phyloP scores from a whole-genome alignment of 2,797 vertebrate genomes.

The Xiphorhynchus erythropygius region DNA sequence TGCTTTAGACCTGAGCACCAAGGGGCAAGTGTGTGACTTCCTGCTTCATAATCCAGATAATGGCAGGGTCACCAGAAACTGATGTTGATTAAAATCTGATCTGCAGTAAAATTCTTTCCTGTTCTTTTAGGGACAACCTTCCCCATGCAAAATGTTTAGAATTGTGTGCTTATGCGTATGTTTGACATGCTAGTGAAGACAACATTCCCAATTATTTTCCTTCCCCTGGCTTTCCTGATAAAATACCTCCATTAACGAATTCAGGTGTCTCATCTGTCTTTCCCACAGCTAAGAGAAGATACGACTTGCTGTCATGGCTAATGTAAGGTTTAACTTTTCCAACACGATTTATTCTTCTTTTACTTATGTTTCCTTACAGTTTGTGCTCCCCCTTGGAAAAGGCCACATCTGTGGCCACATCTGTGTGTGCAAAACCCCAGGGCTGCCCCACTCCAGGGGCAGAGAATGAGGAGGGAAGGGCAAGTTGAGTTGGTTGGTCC shows the following conservation, averaged over 20 bases:
- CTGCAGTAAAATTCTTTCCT: background rate
- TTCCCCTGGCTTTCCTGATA: background rate
- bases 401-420: background rate
- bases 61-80: background rate
- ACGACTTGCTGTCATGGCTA: background rate
- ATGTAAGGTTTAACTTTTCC: background rate
- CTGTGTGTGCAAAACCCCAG: fast-evolving
- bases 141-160: background rate
- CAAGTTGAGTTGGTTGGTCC: background rate
- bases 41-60: background rate
- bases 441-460: background rate
- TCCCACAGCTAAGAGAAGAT: background rate
- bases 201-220: background rate
- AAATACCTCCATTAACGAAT: background rate
- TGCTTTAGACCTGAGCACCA: background rate
- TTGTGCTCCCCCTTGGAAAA: background rate
- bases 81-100: background rate
- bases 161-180: background rate
- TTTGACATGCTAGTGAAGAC: background rate
- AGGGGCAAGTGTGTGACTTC: background rate
- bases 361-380: background rate
- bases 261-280: background rate
- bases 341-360: background rate
- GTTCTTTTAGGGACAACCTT: background rate
- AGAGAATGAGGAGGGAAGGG: background rate